These are phyloP conservation scores for Agriotes lineatus DNA, from an alignment of 2,888 invertebrate genomes.

Conservation along the genomic window DNA sequence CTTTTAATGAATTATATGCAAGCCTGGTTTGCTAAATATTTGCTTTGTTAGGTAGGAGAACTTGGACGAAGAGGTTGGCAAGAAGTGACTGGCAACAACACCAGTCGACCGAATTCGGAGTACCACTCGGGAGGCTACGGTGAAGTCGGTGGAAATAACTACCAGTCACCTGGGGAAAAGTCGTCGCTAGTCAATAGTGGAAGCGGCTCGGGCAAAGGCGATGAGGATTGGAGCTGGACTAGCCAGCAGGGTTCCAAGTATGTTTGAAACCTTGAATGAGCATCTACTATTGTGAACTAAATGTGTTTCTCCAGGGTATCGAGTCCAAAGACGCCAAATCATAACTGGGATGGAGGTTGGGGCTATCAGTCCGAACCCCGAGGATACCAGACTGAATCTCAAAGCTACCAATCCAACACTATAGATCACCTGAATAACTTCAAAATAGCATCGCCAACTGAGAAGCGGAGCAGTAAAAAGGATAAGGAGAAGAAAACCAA, in stretches of 20 bases:
- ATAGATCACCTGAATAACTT: constrained; percentile 57
- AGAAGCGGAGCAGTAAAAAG: constrained; percentile 52
- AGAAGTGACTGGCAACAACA: constrained; percentile 60
- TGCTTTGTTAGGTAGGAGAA: constrained; percentile 76
- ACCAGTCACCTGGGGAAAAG: constrained; percentile 65
- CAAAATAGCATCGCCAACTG: constrained; percentile 55
- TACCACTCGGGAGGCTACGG: constrained; percentile 60
- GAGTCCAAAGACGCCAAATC: constrained; percentile 62
- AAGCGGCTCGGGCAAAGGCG: constrained; percentile 56
- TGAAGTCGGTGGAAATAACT: constrained; percentile 64
- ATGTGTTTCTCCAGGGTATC: constrained; percentile 58
- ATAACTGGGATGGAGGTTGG: constrained; percentile 49
- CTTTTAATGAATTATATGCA: constrained; percentile 1
- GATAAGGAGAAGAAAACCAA: constrained; percentile 57
- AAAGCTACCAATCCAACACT: constrained; percentile 60
- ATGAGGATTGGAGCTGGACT: constrained; percentile 64
- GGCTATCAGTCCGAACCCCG: constrained; percentile 62
- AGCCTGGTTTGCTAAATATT: no score
- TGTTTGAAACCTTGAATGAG: constrained; percentile 12
- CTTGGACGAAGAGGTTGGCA: constrained; percentile 77
- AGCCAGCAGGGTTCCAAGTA: constrained; percentile 66
- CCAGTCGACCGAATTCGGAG: constrained; percentile 44
- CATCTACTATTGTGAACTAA: no score
- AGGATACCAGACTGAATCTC: constrained; percentile 60
- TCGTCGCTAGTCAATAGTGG: constrained; percentile 65